Percentiles rank a stretch among this genome's conserved stretches.
Conservation (phyloP, 2,113 vertebrate genomes). For the Pagrus major region DNA sequence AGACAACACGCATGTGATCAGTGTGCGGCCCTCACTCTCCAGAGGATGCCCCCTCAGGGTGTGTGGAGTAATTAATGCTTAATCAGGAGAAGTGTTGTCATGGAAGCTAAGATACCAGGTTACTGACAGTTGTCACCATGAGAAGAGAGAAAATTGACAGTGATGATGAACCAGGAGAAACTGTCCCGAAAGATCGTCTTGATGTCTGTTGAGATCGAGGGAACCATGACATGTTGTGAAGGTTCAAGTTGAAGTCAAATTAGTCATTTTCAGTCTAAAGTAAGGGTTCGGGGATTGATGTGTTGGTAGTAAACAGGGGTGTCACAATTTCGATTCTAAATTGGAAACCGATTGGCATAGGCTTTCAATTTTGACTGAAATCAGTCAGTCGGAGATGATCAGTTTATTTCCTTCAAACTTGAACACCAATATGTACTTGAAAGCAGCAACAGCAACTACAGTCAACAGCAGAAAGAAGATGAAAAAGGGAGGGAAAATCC, state of each 20-base stretch:
- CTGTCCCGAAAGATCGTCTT: background rate
- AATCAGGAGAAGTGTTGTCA: slow-evolving; percentile 13
- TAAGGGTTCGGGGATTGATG: background rate
- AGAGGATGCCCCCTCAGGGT: slow-evolving; percentile 15
- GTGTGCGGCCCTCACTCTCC: slow-evolving; percentile 10
- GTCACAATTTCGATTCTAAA: no score
- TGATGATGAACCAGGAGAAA: background rate
- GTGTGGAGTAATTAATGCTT: slow-evolving; percentile 15
- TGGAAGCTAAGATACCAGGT: background rate
- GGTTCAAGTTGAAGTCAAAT: background rate
- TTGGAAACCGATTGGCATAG: no score
- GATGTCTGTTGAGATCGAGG: background rate
- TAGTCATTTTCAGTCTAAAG: background rate
- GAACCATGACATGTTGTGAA: background rate
- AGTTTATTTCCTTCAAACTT: no score
- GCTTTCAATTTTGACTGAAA: no score
- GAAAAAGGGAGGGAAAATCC: no score
- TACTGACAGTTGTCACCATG: background rate
- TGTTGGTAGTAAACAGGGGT: background rate
- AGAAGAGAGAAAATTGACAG: background rate
- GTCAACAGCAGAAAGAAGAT: no score
- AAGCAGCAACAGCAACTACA: no score
- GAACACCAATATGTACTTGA: no score
- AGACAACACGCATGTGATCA: slow-evolving; percentile 26
- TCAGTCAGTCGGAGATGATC: no score